Base-by-base conservation (phyloP, 2,888 invertebrate species). In the Cephus runcator region DNA sequence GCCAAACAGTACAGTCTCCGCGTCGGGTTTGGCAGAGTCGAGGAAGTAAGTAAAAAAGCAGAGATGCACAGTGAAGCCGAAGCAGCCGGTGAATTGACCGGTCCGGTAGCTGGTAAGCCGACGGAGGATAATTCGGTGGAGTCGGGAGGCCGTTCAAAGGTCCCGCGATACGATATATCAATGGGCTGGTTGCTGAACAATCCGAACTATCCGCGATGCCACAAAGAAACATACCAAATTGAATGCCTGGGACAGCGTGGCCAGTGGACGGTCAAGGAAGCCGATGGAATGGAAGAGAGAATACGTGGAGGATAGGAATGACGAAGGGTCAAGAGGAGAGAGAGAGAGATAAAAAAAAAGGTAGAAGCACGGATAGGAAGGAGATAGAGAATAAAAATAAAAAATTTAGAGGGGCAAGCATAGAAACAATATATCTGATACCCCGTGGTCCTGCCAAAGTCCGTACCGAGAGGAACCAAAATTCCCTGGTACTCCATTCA, bases 221-320 rank as follows among this genome's bases (percentile, higher is more conserved):
- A 91, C 91, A 91, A 91, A 91, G 91, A 91, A 91, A 91, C 91
- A 91, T 91, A 91, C 91, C 91, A 90, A 91, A 91, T 91, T 90
- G 91, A 91, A 91, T 91, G 88, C 91, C 87, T 89, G 88, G 90
- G 86, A 91, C 91, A 90, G 89, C 89, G 84, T 85, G 87, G 83
- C 85, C 74, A 73, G 56, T 56, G 56, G 15, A 69, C 33, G 69
- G 33, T 40, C 73, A 31, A 56, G 71, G 76, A 76, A 76, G 71
- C 56, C 75, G 75, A 68, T 34, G 76, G 56, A 74, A 34, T 56
- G 76, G 23, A 40, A 56, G 69, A 75, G 76, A 75, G 33, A 68
- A 34, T 73, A 40, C 73, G 35, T 69, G 69, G 69, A 75, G 56
- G 75, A 74, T 77, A 35, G 40, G 73, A 34, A 77, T 78, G 73